phyloP scores from a whole-genome alignment of 2,797 vertebrate species.

The Phalanger gymnotis region DNA sequence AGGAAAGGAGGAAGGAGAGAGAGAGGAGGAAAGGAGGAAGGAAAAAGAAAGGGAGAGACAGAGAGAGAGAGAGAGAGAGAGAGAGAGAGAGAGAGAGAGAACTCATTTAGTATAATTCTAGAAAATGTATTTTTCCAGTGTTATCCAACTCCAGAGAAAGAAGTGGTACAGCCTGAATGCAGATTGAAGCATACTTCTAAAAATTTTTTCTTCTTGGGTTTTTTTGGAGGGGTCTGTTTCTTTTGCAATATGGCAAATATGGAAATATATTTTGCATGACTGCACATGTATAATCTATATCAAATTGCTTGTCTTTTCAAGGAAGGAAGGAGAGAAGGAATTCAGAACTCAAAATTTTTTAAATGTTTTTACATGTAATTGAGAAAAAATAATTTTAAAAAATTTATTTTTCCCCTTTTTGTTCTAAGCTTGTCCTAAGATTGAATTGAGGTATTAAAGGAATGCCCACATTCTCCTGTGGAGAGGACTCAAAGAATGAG shows the following conservation, averaged over 20 bases:
- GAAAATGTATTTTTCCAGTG: neutral
- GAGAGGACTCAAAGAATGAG: slow-evolving; percentile 30
- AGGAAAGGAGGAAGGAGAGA: no score
- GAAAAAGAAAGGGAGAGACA: no score
- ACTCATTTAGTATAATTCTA: neutral
- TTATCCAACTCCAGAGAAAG: neutral
- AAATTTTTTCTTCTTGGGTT: neutral
- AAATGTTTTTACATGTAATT: neutral
- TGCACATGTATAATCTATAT: neutral
- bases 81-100: no score
- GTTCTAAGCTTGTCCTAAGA: no score
- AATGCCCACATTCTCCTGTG: neutral
- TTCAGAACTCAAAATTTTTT: neutral
- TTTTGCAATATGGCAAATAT: neutral
- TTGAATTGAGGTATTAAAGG: neutral
- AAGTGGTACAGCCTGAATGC: neutral
- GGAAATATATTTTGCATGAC: neutral
- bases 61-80: no score
- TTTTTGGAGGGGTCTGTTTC: neutral
- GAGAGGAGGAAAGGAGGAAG: no score
- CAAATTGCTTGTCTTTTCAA: neutral
- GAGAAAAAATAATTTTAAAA: neutral
- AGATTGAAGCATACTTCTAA: neutral
- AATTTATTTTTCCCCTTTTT: neutral
- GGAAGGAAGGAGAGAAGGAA: neutral